phyloP scores from a whole-genome alignment of 2,888 invertebrate species.

The Oeneis ivallda region DNA sequence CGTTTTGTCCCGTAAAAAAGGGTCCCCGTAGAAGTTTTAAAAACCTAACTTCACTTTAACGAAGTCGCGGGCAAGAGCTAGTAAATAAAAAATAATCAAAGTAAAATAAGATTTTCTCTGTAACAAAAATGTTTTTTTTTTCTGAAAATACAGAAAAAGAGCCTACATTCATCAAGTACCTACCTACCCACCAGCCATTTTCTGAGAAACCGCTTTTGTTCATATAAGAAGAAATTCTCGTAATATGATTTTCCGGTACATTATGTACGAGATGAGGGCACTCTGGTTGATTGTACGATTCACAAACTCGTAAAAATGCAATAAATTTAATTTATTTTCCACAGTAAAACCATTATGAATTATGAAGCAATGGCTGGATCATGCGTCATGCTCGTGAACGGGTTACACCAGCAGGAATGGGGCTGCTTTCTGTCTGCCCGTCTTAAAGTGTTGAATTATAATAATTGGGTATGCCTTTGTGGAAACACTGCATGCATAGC shows the following conservation, averaged over 20 bases:
- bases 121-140: too few relatives aligned
- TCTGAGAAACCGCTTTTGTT: not conserved
- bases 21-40: too few relatives aligned
- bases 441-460: too few relatives aligned
- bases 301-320: conserved; percentile 16
- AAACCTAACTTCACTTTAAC: not conserved
- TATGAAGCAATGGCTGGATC: too few relatives aligned
- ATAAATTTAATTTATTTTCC: conserved; percentile 4
- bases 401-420: too few relatives aligned
- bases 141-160: too few relatives aligned
- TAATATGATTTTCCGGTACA: conserved; percentile 8
- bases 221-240: not conserved
- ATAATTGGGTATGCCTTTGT: too few relatives aligned
- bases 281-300: conserved; percentile 10
- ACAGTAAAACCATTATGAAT: not conserved
- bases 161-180: not conserved
- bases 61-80: not conserved
- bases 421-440: too few relatives aligned
- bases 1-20: not conserved
- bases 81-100: not conserved
- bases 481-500: too few relatives aligned
- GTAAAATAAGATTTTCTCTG: too few relatives aligned
- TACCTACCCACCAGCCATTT: not conserved
- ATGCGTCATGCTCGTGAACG: too few relatives aligned
- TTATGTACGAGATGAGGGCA: conserved; percentile 6